A percentile compares a stretch with the other conserved stretches of the same genome.
Evolutionary conservation across 2,113 vertebrate species (phyloP).

Genomic region (Malurus elegans): DNA sequence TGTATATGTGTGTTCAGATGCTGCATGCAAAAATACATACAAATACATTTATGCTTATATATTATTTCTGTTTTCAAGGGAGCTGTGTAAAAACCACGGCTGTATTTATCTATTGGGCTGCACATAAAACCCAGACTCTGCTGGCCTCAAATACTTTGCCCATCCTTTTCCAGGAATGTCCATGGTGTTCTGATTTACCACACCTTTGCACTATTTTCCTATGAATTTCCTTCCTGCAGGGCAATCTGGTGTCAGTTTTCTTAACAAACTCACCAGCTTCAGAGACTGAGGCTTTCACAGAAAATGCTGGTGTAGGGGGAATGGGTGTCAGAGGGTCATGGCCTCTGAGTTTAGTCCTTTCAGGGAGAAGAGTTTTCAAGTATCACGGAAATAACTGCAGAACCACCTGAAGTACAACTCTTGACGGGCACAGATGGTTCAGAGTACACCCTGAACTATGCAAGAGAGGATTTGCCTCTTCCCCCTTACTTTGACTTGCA

Average conservation of each 20-base stretch:
- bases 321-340: background rate
- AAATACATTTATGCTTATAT: background rate
- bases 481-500: background rate
- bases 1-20: background rate
- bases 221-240: background rate
- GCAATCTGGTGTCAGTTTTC: background rate
- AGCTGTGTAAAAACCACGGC: background rate
- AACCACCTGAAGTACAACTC: background rate
- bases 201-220: background rate
- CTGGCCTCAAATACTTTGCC: background rate
- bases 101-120: background rate
- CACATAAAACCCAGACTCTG: background rate
- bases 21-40: background rate
- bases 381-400: background rate
- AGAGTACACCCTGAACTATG: background rate
- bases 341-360: background rate
- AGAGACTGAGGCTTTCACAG: background rate
- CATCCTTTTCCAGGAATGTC: background rate
- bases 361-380: background rate
- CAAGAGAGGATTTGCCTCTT: background rate
- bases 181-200: background rate
- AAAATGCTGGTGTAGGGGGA: rapidly evolving
- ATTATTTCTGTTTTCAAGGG: background rate
- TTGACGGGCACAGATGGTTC: background rate
- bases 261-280: background rate